Base-by-base conservation (phyloP, 64 coral and sea anemone species). In the Stichodactyla mertensii region DNA sequence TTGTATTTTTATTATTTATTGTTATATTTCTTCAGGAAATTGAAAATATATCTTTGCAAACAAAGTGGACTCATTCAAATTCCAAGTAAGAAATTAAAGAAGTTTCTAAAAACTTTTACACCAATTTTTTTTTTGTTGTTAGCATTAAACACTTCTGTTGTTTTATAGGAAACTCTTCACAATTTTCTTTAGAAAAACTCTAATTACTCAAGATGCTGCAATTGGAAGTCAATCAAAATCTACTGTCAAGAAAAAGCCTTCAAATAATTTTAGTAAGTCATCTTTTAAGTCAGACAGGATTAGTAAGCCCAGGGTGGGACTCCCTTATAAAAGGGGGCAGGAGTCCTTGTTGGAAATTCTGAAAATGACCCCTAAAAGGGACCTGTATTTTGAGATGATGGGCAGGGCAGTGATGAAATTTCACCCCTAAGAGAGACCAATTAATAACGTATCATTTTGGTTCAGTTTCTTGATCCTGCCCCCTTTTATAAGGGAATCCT, bases 141-240 rank as follows among this genome's bases (percentile, higher is more conserved):
- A 64, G 11, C 31, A 36, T 36, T 36, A 36, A 74, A 74, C 69
- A 10, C 13, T 74, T 9, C 12, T 22, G 23, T 74, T 88, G 20
- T 55, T 57, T 89, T 82, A 23, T 28, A 94, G 93, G 89, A 94
- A 88, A 83, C 81, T 91, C 8, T 94, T 94, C 87, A 94, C 93
- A 23, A 28, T 94, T 87, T 78, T 67, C 52, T 80, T 91, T 62
- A 87, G 77, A 80, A 91, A 87, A 67, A 89, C 88, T 56, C 78
- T 91, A 6, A 57, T 94, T 18, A 64, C 69, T 74, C 69, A 74
- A 74, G 69, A 31, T 26, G 69, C 2, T 11, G 27, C 22, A 10
- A 4, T 74, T 36, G 24, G 6, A 10, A 74, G 5, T 26, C 7
- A 74, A 31, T 4, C 69, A 26, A 74, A 74, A 23, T 23, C 69